Evolutionary conservation across 2,113 vertebrate species (phyloP).

Genomic region (Pithys albifrons): DNA sequence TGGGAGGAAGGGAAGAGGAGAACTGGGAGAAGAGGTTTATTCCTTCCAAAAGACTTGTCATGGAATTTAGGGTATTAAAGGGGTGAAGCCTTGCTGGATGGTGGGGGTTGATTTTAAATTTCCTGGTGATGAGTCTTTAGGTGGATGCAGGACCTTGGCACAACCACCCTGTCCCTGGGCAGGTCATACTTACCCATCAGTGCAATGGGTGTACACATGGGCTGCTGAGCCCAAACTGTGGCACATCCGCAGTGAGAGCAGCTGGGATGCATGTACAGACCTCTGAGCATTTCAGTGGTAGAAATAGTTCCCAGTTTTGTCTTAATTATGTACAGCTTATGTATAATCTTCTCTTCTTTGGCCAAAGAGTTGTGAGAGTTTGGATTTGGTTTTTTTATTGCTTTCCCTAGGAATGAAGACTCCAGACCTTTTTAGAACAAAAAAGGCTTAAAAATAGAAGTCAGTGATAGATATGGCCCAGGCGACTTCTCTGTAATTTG

Average conservation of each 20-base stretch:
- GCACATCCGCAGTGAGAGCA: background rate
- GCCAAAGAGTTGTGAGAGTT: background rate
- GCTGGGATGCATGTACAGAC: background rate
- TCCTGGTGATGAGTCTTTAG: fast-evolving
- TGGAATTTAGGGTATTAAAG: background rate
- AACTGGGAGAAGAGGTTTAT: background rate
- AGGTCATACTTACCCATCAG: fast-evolving
- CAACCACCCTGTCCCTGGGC: background rate
- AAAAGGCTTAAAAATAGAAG: background rate
- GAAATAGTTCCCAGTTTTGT: background rate
- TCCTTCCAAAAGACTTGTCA: background rate
- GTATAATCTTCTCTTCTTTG: background rate
- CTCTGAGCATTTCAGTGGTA: background rate
- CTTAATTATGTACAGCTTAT: background rate
- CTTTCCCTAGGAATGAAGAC: background rate
- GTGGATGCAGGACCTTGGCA: background rate
- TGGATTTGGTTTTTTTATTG: background rate
- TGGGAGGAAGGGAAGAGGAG: background rate
- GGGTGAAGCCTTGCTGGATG: background rate
- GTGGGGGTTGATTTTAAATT: background rate
- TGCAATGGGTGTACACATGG: fast-evolving
- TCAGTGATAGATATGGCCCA: background rate
- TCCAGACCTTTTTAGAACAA: background rate
- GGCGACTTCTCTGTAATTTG: background rate
- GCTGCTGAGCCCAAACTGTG: background rate